Evolutionary conservation across 2,113 vertebrate genomes (phyloP), one percentile per base, ranked within the genome.

Genomic region (Porphyrio hochstetteri): DNA sequence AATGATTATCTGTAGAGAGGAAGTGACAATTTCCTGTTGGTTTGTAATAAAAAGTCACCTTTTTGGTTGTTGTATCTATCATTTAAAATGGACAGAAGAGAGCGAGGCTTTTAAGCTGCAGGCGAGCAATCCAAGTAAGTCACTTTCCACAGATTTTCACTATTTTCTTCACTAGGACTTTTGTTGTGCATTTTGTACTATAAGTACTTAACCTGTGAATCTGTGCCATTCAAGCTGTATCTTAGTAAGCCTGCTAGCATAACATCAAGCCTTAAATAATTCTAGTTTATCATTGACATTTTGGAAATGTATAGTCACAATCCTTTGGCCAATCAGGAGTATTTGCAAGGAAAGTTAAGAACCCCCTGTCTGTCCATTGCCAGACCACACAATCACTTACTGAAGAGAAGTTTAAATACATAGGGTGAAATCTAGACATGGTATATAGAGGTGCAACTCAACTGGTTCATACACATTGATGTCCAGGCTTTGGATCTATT

Each of bases 21-120:
- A 92, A 86, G 42, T 76, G 63, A 96, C 68, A 71, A 84, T 71
- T 94, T 91, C 33, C 61, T 71, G 15, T 59, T 93, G 31, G 38
- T 55, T 81, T 48, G 11, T 74, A 68, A 83, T 74, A 65, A 40
- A 19, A 71, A 33, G 24, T 59, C 72, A 78, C 29, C 16, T 68
- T 40, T 50, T 61, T 75, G 46, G 57, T 85, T 79, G 53, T 85
- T 48, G 44, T 69, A 55, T 82, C 68, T 75, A 5, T 74, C 55
- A 88, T n/a, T 83, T 68, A 55, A 92, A 96, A 90, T 48, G 35
- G 70, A 70, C 69, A 65, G 57, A 86, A 74, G 63, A 96, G 52
- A 87, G 52, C 16, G 60, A 87, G 64, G 44, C 55, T 94, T 46
- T 59, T 85, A 89, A 75, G 7, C 35, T 77, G 27, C 35, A 56